Evolutionary conservation across 2,113 vertebrate species (phyloP).

Genomic region (Forbesichthys papilliferus): DNA sequence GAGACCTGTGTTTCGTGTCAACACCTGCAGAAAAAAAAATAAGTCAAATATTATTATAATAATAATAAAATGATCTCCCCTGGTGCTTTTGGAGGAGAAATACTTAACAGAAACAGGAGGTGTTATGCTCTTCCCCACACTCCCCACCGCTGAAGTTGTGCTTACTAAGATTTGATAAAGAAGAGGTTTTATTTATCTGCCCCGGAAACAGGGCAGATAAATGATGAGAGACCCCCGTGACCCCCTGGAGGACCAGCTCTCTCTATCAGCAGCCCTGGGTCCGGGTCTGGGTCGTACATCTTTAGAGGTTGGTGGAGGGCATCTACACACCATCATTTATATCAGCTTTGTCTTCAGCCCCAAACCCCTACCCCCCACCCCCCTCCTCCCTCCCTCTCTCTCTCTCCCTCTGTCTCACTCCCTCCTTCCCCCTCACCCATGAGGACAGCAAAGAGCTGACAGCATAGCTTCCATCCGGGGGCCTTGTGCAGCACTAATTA

Average conservation of each 20-base stretch:
- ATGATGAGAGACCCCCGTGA: slow-evolving; percentile 38
- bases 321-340: slow-evolving; percentile 49
- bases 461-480: neutral
- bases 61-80: too few relatives aligned
- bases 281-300: slow-evolving; percentile 44
- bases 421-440: neutral
- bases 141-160: neutral
- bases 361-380: neutral
- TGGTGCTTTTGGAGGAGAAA: too few relatives aligned
- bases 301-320: slow-evolving; percentile 60
- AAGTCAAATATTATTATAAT: too few relatives aligned
- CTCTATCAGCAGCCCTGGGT: slow-evolving; percentile 45
- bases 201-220: slow-evolving; percentile 33
- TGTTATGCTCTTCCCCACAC: too few relatives aligned
- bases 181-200: slow-evolving; percentile 9
- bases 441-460: neutral
- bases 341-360: slow-evolving; percentile 37
- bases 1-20: slow-evolving; percentile 23
- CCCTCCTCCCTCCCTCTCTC: neutral
- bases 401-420: neutral
- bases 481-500: too few relatives aligned
- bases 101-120: too few relatives aligned
- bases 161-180: neutral
- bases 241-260: slow-evolving; percentile 34
- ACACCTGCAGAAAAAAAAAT: slow-evolving; percentile 14